phyloP scores from a whole-genome alignment of 2,888 invertebrate species.

The Clivina fossor region DNA sequence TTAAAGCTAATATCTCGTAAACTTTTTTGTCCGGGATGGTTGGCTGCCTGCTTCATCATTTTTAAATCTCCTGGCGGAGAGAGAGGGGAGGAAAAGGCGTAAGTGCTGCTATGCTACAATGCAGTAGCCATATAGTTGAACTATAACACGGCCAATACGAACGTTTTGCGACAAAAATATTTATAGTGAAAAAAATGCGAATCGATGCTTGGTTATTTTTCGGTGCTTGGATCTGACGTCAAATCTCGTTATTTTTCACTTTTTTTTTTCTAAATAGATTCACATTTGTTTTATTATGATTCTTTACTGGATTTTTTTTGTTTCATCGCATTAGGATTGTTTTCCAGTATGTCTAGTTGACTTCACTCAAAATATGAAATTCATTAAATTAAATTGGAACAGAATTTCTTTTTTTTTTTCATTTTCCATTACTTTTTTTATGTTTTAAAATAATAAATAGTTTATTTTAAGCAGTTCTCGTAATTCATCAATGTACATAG shows the following conservation, averaged over 20 bases:
- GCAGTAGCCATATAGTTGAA: too few relatives aligned
- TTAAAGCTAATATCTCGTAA: conserved; percentile 20
- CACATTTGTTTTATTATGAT: too few relatives aligned
- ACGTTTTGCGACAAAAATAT: conserved; percentile 32
- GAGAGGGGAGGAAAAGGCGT: conserved; percentile 9
- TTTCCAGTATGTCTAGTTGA: conserved; percentile 36
- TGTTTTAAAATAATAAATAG: too few relatives aligned
- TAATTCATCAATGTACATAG: too few relatives aligned
- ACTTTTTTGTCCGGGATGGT: neutral
- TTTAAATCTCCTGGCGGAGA: conserved; percentile 17
- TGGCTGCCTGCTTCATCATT: conserved; percentile 22
- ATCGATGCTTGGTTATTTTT: conserved; percentile 12
- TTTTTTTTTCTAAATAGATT: too few relatives aligned
- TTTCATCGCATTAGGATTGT: conserved; percentile 44
- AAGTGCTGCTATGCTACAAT: conserved; percentile 7
- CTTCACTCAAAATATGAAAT: too few relatives aligned
- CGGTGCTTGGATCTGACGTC: conserved; percentile 35
- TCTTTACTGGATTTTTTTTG: too few relatives aligned
- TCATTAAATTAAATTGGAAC: neutral
- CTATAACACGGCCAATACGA: too few relatives aligned
- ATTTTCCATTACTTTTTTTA: neutral
- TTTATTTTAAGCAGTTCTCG: too few relatives aligned
- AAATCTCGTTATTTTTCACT: conserved; percentile 41
- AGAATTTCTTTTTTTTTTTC: conserved; percentile 3
- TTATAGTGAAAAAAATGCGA: conserved; percentile 19